phyloP scores from a whole-genome alignment of 2,113 vertebrate species.

The Isichthys henryi region DNA sequence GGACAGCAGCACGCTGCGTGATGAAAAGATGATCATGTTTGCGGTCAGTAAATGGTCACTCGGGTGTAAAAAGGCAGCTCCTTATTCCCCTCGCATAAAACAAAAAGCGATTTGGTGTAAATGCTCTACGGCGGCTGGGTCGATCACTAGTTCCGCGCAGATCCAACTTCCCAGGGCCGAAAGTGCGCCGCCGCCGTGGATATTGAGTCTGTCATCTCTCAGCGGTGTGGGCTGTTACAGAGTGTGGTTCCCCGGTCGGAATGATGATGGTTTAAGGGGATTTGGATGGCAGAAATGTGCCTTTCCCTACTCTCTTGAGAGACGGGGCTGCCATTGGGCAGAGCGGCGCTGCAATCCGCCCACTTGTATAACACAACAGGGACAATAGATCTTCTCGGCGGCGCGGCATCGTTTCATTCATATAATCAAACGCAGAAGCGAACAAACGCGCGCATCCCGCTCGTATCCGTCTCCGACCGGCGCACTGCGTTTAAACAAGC shows the following conservation, averaged over 20 bases:
- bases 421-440: slow-evolving; percentile 40
- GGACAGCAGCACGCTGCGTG: slow-evolving; percentile 88
- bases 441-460: slow-evolving; percentile 38
- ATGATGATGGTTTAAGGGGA: slow-evolving; percentile 76
- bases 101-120: slow-evolving; percentile 41
- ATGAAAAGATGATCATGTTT: slow-evolving; percentile 90
- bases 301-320: slow-evolving; percentile 74
- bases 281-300: slow-evolving; percentile 74
- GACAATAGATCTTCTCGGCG: slow-evolving; percentile 70
- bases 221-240: slow-evolving; percentile 67
- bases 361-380: slow-evolving; percentile 60
- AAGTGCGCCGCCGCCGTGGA: slow-evolving; percentile 56
- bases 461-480: neutral
- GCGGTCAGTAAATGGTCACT: slow-evolving; percentile 59
- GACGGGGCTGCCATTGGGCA: slow-evolving; percentile 80
- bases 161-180: slow-evolving; percentile 65
- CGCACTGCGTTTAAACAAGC: slow-evolving; percentile 34
- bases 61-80: slow-evolving; percentile 37
- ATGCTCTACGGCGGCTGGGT: slow-evolving; percentile 42
- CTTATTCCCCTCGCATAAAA: slow-evolving; percentile 49
- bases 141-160: slow-evolving; percentile 58
- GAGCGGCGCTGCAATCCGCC: slow-evolving; percentile 73
- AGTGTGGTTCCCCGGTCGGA: slow-evolving; percentile 64
- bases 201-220: slow-evolving; percentile 75
- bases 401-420: slow-evolving; percentile 50